These are phyloP conservation scores for Panopea generosa DNA, from an alignment of 2,888 invertebrate genomes.

Conservation along the genomic window DNA sequence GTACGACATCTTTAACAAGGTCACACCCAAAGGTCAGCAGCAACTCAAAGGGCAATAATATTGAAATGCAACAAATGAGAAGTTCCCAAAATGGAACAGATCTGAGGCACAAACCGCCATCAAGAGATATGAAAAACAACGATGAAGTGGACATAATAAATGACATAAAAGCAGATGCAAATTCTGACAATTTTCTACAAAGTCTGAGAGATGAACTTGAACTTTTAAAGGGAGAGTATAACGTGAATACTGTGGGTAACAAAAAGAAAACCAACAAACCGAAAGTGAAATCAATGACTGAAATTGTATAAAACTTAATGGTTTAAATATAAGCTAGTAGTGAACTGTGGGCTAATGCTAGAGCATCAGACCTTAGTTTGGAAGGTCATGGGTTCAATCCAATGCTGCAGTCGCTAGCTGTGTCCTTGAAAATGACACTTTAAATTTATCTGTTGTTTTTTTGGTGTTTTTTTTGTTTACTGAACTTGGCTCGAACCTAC, in stretches of 20 bases:
- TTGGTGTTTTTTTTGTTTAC: too few species aligned
- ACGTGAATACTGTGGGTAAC: neutral
- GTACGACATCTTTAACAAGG: constrained; percentile 37
- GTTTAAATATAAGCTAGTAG: too few species aligned
- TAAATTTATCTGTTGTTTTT: too few species aligned
- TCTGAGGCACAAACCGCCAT: constrained; percentile 19
- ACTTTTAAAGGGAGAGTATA: constrained; percentile 15
- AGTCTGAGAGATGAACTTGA: constrained; percentile 49
- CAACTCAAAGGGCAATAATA: neutral
- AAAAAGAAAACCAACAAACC: constrained; percentile 2
- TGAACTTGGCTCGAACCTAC: too few species aligned
- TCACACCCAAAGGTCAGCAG: constrained; percentile 6
- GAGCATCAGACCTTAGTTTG: too few species aligned
- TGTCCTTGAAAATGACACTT: too few species aligned
- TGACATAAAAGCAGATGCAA: constrained; percentile 17
- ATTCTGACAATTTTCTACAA: constrained; percentile 31
- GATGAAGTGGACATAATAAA: constrained; percentile 40
- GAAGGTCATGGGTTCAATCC: too few species aligned
- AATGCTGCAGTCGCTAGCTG: too few species aligned
- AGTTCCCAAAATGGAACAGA: constrained; percentile 12
- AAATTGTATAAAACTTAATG: constrained; percentile 9
- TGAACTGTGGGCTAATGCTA: too few species aligned
- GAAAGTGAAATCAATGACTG: constrained; percentile 2
- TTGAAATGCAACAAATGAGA: constrained; percentile 19
- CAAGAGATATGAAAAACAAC: constrained; percentile 4